Base-by-base conservation (phyloP, 2,797 vertebrate species). In the Dromococcyx pavoninus region DNA sequence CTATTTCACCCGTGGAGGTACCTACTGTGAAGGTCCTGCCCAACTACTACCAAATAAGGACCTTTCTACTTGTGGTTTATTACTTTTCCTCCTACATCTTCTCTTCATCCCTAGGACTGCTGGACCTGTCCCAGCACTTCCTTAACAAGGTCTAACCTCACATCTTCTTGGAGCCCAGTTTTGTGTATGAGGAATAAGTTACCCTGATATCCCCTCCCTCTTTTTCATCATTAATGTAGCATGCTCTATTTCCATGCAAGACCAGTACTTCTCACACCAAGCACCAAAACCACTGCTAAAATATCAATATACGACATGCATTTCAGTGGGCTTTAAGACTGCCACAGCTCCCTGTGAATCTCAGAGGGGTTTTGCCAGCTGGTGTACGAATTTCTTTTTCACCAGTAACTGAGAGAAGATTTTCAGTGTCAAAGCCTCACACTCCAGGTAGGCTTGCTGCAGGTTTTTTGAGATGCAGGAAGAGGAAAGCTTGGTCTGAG, bases 391-490 rank as follows among this genome's bases (percentile, higher is more conserved):
- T 75, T 71, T 62, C 3, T 51, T 3, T 77, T 67, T 33, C 27
- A 32, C 8, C 3, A 41, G 8, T 46, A 78, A 69, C 35, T 23
- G 37, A 25, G 14, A 48, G 25, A 71, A 32, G 17, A 54, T 53
- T 71, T 88, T 66, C 13, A 10, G 4, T 72, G 25, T 27, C 39
- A 44, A 72, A 88, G 25, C 4, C 13, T 7, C 27, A 51, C 12
- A 9, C 0, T 0, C 27, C 22, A 44, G 35, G 5, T 28, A 88
- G 35, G 15, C 8, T 71, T 65, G 14, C 22, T 79, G n/a, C 17
- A 64, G 27, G 14, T 77, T 91, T 77, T 71, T 17, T 64, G n/a
- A 77, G 30, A 32, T 11, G 9, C 56, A 43, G 21, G 8, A 1
- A 62, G 41, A 56, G 27, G 15, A 61, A 73, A 51, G 3, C 17